Evolutionary conservation across 2,888 invertebrate genomes (phyloP).

Genomic region (Formica aserva): DNA sequence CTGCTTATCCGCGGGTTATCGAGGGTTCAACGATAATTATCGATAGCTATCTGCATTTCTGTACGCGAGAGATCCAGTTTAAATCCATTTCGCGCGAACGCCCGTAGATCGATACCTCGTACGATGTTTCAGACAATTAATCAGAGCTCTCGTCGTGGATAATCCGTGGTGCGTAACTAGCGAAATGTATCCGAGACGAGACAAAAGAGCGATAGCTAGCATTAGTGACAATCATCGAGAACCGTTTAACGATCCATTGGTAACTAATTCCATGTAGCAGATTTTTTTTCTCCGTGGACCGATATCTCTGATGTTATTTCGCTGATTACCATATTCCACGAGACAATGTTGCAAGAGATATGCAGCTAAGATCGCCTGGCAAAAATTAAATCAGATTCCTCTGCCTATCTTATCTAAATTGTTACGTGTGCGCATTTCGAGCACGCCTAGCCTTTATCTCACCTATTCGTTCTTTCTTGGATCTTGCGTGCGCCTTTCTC

Average conservation of each 20-base stretch:
- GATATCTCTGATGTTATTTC: conserved; percentile 62
- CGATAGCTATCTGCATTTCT: conserved; percentile 44
- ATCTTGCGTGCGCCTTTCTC: conserved; percentile 59
- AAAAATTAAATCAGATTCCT: conserved; percentile 64
- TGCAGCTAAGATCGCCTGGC: background rate
- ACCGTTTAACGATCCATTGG: conserved; percentile 20
- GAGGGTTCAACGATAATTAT: conserved; percentile 45
- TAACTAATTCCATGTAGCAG: conserved; percentile 56
- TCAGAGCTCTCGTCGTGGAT: conserved; percentile 63
- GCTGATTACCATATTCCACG: conserved; percentile 63
- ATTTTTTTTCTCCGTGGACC: conserved; percentile 56
- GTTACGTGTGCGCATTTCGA: conserved; percentile 60
- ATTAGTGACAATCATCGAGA: conserved; percentile 58
- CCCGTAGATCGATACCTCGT: conserved; percentile 45
- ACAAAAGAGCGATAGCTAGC: conserved; percentile 52
- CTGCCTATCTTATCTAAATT: conserved; percentile 66
- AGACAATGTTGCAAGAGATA: conserved; percentile 66
- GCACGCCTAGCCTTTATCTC: conserved; percentile 62
- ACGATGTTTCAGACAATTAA: conserved; percentile 54
- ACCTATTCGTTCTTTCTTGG: conserved; percentile 35
- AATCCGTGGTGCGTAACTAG: conserved; percentile 49
- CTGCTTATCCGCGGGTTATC: conserved; percentile 50
- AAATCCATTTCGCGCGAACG: conserved; percentile 28
- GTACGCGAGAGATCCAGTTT: conserved; percentile 48
- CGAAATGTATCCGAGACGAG: conserved; percentile 23